Base-by-base conservation (phyloP, 2,888 invertebrate genomes). In the Acleris holmiana region DNA sequence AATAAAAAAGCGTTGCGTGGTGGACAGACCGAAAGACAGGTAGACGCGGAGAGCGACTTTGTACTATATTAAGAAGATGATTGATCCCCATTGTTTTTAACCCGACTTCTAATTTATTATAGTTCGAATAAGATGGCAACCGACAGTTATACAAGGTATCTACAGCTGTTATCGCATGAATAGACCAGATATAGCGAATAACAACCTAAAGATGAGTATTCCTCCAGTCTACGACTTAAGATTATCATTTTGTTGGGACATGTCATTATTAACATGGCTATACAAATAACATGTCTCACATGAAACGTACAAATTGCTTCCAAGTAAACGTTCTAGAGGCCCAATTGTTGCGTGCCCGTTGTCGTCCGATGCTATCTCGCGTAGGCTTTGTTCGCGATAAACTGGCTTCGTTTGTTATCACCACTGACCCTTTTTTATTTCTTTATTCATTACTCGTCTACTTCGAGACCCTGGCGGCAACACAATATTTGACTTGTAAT, bases 311-410 rank as follows among this genome's bases (percentile, higher is more conserved):
- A 79, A 81, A 80, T 79, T 73, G 72, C 77, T 78, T 78, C 71
- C 74, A 74, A 77, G 77, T 78, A 76, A 73, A 76, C 79, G 77
- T 73, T 75, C 71, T 72, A 72, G 76, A 80, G 76, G 71, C 79
- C 80, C 77, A 82, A 85, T 85, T 86, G 59, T 77, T 77, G 79
- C 74, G 74, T 76, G 76, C 74, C 77, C 79, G 82, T 84, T 83
- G 78, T 77, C 64, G 67, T 73, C 75, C 75, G 87, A 86, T 87
- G 79, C 69, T 85, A 89, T 89, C 85, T 75, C 74, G 76, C 77
- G 85, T 85, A 80, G 86, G 88, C 82, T 84, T 80, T 77, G 83
- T 82, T 65, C 82, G 83, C 83, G 82, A 84, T 84, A 80, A 80
- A 77, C 76, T 72, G 72, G 76, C 78, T 79, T 78, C 79, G 79